phyloP scores from a whole-genome alignment of 2,888 invertebrate species.

The Folsomia manolachei region DNA sequence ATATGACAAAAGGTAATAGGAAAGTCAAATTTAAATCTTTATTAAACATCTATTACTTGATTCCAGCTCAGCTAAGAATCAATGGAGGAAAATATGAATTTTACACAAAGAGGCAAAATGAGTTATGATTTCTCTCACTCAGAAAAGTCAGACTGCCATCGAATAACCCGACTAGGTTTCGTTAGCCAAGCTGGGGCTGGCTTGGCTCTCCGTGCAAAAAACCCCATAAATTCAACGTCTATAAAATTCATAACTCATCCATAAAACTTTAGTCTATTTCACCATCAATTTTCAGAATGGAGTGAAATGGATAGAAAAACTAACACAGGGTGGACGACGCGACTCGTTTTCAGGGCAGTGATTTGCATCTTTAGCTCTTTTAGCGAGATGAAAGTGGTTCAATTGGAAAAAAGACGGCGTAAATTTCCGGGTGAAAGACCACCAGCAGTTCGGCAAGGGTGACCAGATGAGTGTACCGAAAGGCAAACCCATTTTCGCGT shows the following conservation, averaged over 20 bases:
- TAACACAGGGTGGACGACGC: neutral
- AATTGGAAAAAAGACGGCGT: neutral
- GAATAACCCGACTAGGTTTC: neutral
- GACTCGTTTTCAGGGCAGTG: neutral
- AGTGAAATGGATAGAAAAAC: no score
- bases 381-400: neutral
- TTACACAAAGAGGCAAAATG: neutral
- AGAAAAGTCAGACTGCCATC: neutral
- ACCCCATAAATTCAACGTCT: neutral
- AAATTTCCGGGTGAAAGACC: neutral
- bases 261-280: neutral
- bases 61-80: neutral
- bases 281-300: neutral
- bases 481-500: neutral
- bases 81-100: neutral
- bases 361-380: slow-evolving; percentile 13
- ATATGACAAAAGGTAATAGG: neutral
- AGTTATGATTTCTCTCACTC: neutral
- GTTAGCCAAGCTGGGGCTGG: no score
- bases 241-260: neutral
- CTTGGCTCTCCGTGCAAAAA: neutral
- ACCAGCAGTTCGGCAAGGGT: neutral
- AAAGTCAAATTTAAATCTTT: neutral
- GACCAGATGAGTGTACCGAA: no score
- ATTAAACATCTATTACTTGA: neutral